A percentile compares a stretch with the other conserved stretches of the same genome.
These are phyloP conservation scores for Crioceris asparagi DNA, from an alignment of 2,888 invertebrate genomes.

Conservation along the genomic window DNA sequence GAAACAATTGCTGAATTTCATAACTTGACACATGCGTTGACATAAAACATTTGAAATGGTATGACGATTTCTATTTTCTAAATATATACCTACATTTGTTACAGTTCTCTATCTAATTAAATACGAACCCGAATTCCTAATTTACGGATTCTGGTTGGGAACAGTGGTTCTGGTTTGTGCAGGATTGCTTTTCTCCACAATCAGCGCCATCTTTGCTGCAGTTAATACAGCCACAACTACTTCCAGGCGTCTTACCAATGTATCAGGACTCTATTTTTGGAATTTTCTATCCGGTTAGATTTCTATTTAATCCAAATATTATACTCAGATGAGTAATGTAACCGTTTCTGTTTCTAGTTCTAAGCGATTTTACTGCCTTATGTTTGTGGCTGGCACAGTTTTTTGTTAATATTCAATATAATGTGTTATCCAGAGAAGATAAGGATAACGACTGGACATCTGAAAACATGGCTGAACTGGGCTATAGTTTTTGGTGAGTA, in stretches of 20 bases:
- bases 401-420: slow-evolving; percentile 66
- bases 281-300: slow-evolving; percentile 62
- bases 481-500: slow-evolving; percentile 75
- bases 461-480: slow-evolving; percentile 67
- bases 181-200: slow-evolving; percentile 57
- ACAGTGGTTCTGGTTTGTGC: slow-evolving; percentile 59
- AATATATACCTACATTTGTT: too few species aligned
- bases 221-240: slow-evolving; percentile 70
- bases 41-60: too few species aligned
- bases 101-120: slow-evolving; percentile 52
- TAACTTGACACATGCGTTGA: too few species aligned
- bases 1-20: too few species aligned
- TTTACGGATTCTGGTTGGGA: slow-evolving; percentile 65
- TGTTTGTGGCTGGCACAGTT: slow-evolving; percentile 79
- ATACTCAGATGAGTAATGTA: too few species aligned
- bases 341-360: slow-evolving; percentile 58
- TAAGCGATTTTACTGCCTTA: slow-evolving; percentile 63
- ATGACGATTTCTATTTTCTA: too few species aligned
- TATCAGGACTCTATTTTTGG: slow-evolving; percentile 64
- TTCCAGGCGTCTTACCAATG: slow-evolving; percentile 53
- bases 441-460: slow-evolving; percentile 73
- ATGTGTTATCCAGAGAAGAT: slow-evolving; percentile 73
- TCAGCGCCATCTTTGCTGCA: slow-evolving; percentile 65
- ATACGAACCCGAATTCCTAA: slow-evolving; percentile 52
- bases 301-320: too few species aligned